A percentile compares a stretch with the other conserved stretches of the same genome.
Evolutionary conservation across 2,113 vertebrate genomes (phyloP).

Genomic region (Martes martes): DNA sequence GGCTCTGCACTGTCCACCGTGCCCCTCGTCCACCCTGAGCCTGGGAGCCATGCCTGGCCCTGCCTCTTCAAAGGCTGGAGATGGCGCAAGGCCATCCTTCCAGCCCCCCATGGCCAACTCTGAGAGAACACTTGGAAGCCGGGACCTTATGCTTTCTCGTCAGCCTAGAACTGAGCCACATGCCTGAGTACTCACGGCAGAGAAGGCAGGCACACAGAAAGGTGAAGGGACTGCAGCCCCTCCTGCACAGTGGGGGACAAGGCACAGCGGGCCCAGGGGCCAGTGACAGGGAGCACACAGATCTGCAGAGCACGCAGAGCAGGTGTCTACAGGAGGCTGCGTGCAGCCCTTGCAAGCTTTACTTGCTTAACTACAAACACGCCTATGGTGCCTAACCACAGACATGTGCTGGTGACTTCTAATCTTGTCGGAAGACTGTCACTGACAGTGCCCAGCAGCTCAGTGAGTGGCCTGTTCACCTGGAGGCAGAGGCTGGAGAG

Average conservation of each 20-base stretch:
- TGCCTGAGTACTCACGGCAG: not conserved
- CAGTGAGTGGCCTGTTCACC: not conserved
- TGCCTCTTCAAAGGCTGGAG: not conserved
- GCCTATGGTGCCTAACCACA: not conserved
- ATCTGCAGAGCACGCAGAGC: not conserved
- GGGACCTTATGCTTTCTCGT: not conserved
- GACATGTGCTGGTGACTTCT: not conserved
- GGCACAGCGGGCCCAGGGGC: not conserved
- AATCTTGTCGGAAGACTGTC: not conserved
- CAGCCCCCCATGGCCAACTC: not conserved
- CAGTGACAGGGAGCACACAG: not conserved
- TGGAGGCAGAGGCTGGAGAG: not conserved
- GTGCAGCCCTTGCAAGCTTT: not conserved
- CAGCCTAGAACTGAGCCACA: not conserved
- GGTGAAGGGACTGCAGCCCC: not conserved
- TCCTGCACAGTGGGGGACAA: not conserved
- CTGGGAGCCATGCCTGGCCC: too few species aligned
- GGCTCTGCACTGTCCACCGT: not conserved
- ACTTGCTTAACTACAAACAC: not conserved
- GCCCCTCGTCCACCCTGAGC: not conserved
- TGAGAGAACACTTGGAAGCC: not conserved
- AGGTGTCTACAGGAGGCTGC: not conserved
- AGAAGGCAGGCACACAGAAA: not conserved
- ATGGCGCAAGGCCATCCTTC: not conserved
- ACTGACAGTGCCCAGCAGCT: not conserved